Conservation (phyloP, 2,888 invertebrate genomes). For the Rosalia funebris region DNA sequence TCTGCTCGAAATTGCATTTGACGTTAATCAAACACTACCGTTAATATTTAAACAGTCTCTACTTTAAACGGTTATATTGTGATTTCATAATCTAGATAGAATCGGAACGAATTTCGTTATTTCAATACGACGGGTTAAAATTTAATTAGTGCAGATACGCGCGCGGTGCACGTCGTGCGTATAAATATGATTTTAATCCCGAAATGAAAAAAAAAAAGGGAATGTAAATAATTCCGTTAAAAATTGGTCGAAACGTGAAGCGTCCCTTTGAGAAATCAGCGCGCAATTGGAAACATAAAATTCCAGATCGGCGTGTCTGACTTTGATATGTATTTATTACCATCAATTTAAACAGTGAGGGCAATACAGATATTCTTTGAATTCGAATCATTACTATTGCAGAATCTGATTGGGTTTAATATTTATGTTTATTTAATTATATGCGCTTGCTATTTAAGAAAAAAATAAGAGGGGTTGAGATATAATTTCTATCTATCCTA, state of each 20-base stretch:
- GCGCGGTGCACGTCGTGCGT: not conserved
- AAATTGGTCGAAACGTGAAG: not conserved
- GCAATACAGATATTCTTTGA: not conserved
- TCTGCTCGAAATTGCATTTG: not conserved
- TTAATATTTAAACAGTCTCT: not conserved
- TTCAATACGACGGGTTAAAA: not conserved
- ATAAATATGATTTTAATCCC: conserved; percentile 2
- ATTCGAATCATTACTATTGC: not conserved
- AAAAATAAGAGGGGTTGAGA: not conserved
- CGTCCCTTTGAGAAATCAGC: conserved; percentile 19
- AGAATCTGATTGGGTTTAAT: not conserved
- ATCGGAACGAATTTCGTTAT: not conserved
- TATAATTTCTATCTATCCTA: not conserved
- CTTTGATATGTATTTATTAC: not conserved
- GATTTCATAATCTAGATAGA: not conserved
- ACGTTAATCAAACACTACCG: not conserved
- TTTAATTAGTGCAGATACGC: not conserved
- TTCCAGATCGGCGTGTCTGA: not conserved
- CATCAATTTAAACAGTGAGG: not conserved
- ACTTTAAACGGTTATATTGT: not conserved
- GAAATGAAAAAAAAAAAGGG: not conserved
- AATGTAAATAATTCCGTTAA: conserved; percentile 9
- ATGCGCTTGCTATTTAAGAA: not conserved
- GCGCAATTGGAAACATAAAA: conserved; percentile 4
- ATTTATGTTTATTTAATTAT: not conserved